Evolutionary conservation across 2,797 vertebrate genomes (phyloP).

Genomic region (Lepilemur septentrionalis): DNA sequence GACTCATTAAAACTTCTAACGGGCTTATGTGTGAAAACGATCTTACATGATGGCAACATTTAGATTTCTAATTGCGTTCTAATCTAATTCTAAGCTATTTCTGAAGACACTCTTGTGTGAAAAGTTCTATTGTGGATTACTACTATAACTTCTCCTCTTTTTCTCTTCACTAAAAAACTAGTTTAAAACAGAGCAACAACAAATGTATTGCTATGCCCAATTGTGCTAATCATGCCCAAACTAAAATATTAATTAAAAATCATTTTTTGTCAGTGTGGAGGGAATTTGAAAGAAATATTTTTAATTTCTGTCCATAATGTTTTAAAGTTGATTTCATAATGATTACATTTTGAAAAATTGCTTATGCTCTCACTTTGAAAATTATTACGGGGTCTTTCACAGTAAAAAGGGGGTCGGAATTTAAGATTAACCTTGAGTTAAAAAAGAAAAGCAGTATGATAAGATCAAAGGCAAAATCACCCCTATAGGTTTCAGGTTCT

Average conservation of each 20-base stretch:
- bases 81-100: neutral
- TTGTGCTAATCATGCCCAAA: neutral
- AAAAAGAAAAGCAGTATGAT: slow-evolving; percentile 54
- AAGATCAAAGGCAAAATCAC: slow-evolving; percentile 63
- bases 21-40: neutral
- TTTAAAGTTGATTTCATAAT: slow-evolving; percentile 2
- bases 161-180: neutral
- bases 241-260: neutral
- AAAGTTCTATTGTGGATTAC: neutral
- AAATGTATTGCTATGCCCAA: neutral
- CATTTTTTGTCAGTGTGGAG: neutral
- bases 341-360: slow-evolving; percentile 5
- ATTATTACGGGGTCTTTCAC: neutral
- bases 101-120: neutral
- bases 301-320: neutral
- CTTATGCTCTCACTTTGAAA: slow-evolving; percentile 41
- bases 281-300: neutral
- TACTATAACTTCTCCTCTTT: neutral
- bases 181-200: neutral
- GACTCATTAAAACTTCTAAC: neutral
- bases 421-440: slow-evolving; percentile 37
- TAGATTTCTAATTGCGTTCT: neutral
- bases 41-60: neutral
- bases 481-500: neutral
- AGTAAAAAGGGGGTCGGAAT: neutral